Percentiles rank a stretch among this genome's conserved stretches.
These are phyloP conservation scores for Pissodes strobi DNA, from an alignment of 1,140 invertebrate genomes.

Conservation along the genomic window DNA sequence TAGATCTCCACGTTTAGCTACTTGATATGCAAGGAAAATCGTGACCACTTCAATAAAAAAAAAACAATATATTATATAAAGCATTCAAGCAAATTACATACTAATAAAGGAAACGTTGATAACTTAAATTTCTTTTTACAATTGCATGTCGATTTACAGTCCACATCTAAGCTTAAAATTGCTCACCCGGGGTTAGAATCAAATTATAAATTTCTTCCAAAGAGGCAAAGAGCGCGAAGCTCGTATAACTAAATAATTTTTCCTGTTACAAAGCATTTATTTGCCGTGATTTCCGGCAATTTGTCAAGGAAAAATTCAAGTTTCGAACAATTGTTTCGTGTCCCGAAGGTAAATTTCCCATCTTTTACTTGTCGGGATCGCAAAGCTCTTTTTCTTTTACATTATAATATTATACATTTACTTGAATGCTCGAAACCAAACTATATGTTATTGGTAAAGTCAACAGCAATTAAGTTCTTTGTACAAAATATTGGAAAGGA, in stretches of 20 bases:
- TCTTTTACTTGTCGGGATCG: constrained; percentile 12
- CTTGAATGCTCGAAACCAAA: constrained; percentile 5
- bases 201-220: not conserved
- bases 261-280: constrained; percentile 11
- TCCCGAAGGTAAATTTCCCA: constrained; percentile 1
- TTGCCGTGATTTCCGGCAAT: constrained; percentile 9
- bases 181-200: constrained; percentile 3
- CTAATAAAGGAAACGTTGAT: no score
- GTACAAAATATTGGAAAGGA: constrained; percentile 3
- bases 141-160: not conserved
- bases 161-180: constrained; percentile 5
- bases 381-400: not conserved
- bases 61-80: no score
- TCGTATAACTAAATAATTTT: constrained; percentile 4
- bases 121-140: constrained; percentile 6
- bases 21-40: no score
- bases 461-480: constrained; percentile 5
- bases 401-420: constrained; percentile 10
- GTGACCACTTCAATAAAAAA: no score
- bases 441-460: constrained; percentile 1
- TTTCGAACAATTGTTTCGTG: constrained; percentile 8
- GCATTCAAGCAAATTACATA: no score
- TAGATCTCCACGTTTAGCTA: no score
- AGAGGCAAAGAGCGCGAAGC: no score
- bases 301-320: not conserved